phyloP scores from a whole-genome alignment of 2,888 invertebrate species.

The Napeogenes inachia region DNA sequence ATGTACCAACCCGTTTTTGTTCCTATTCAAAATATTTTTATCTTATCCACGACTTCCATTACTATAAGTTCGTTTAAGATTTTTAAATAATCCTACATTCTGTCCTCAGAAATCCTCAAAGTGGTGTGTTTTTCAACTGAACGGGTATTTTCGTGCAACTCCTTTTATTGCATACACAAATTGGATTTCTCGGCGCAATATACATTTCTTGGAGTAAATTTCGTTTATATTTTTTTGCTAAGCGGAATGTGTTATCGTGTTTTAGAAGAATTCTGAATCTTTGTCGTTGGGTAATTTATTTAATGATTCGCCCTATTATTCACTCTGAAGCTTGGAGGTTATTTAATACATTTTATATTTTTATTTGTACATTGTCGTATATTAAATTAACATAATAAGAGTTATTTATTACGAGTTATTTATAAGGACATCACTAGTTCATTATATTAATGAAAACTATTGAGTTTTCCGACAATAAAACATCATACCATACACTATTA shows the following conservation, averaged over 20 bases:
- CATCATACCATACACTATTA: too few relatives aligned
- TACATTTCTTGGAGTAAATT: conserved; percentile 44
- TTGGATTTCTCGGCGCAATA: conserved; percentile 53
- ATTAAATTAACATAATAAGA: too few relatives aligned
- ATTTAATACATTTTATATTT: background rate
- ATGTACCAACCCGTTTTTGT: too few relatives aligned
- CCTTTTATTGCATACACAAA: conserved; percentile 59
- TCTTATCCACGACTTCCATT: too few relatives aligned
- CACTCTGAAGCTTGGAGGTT: background rate
- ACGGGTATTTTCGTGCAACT: conserved; percentile 30
- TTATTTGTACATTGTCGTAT: background rate
- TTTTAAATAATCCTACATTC: conserved; percentile 17
- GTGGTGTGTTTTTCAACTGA: conserved; percentile 20
- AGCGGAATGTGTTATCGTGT: conserved; percentile 36
- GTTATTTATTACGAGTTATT: too few relatives aligned
- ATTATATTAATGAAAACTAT: too few relatives aligned
- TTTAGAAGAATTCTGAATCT: background rate
- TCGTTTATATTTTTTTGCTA: conserved; percentile 43
- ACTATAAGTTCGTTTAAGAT: background rate
- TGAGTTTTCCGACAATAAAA: too few relatives aligned
- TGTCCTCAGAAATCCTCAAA: conserved; percentile 20
- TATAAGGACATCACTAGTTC: too few relatives aligned
- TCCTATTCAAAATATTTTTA: too few relatives aligned
- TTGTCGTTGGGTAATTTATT: conserved; percentile 4
- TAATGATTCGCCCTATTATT: background rate